These are phyloP conservation scores for Orius insidiosus DNA, from an alignment of 1,140 invertebrate species.

Conservation along the genomic window DNA sequence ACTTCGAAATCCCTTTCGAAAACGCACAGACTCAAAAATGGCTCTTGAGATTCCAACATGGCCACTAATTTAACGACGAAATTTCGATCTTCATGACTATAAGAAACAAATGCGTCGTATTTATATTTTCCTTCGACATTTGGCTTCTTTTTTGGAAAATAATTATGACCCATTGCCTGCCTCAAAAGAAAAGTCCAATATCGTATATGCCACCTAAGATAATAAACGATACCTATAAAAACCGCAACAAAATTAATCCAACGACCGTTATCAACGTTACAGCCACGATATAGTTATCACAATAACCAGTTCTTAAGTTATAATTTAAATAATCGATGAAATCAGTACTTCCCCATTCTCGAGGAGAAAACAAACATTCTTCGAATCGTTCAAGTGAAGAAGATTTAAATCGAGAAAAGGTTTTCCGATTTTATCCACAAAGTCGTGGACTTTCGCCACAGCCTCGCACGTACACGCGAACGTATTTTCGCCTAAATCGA, in stretches of 20 bases:
- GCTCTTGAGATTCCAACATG: constrained; percentile 34
- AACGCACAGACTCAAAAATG: constrained; percentile 38
- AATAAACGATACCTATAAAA: background rate
- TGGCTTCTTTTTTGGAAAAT: constrained; percentile 2
- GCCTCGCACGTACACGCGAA: constrained; percentile 5
- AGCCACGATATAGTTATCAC: background rate
- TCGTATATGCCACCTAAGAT: constrained; percentile 10
- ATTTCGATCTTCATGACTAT: constrained; percentile 39
- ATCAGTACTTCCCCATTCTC: background rate
- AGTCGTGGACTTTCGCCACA: background rate
- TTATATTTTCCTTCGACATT: constrained; percentile 23
- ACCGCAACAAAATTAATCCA: background rate
- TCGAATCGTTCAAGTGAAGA: background rate
- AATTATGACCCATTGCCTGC: background rate
- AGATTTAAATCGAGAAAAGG: background rate
- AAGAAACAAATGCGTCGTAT: constrained; percentile 49
- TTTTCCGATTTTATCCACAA: background rate
- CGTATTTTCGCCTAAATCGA: constrained; percentile 7
- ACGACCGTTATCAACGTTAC: background rate
- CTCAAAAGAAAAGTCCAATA: constrained; percentile 6
- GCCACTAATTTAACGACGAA: constrained; percentile 37
- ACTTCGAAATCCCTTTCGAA: constrained; percentile 47
- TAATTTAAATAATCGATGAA: background rate
- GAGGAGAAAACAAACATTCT: background rate
- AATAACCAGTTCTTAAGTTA: background rate